These are phyloP conservation scores for Paracentrotus lividus DNA, from an alignment of 53 echinoderm and acorn worm genomes.

Conservation along the genomic window DNA sequence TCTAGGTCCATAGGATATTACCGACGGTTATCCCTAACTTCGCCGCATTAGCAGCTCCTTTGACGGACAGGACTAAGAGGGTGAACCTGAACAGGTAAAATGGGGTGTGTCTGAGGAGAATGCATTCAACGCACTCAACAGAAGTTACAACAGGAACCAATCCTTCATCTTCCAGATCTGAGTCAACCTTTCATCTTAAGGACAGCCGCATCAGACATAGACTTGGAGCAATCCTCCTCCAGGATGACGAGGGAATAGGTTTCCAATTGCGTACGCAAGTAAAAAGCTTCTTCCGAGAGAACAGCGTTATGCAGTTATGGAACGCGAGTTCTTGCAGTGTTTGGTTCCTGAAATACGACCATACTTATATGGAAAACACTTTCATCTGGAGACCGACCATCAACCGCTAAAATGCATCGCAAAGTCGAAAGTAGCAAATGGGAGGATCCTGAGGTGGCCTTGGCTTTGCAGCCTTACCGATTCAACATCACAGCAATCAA, in stretches of 20 bases:
- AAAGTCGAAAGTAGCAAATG: background rate
- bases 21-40: conserved; percentile 50
- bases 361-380: conserved; percentile 53
- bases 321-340: background rate
- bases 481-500: no score
- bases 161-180: background rate
- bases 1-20: conserved; percentile 61
- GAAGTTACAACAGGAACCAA: background rate
- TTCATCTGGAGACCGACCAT: conserved; percentile 51
- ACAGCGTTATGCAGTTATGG: conserved; percentile 44
- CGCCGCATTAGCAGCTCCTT: conserved; percentile 57
- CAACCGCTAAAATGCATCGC: conserved; percentile 25
- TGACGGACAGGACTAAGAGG: conserved; percentile 9
- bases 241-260: background rate
- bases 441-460: background rate
- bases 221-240: background rate
- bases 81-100: background rate
- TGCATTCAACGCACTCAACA: background rate
- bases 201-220: background rate
- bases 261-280: conserved; percentile 57
- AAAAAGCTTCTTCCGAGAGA: conserved; percentile 43
- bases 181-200: background rate
- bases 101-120: background rate
- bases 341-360: background rate
- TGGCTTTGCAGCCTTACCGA: no score